A percentile compares a stretch with the other conserved stretches of the same genome.
phyloP scores from a whole-genome alignment of 64 coral and sea anemone genomes.

The Pocillopora damicornis region DNA sequence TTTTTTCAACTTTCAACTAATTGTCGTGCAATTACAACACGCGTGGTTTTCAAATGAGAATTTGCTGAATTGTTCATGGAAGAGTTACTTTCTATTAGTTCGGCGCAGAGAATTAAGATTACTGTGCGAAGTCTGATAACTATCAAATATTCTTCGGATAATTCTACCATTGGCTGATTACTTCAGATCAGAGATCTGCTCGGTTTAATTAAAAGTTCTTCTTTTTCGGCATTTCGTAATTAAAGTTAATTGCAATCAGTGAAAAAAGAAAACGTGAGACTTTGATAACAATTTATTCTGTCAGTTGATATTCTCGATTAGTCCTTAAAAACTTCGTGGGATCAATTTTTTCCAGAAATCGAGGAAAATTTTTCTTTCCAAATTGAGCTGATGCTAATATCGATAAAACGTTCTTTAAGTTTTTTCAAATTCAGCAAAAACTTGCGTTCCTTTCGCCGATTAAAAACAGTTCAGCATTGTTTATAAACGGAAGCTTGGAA shows the following conservation, averaged over 20 bases:
- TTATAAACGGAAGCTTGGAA: neutral
- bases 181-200: conserved; percentile 11
- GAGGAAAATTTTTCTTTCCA: neutral
- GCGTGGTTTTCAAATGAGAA: conserved; percentile 8
- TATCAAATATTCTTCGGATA: conserved; percentile 8
- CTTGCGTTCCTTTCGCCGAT: neutral
- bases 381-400: neutral
- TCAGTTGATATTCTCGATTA: neutral
- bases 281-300: conserved; percentile 16
- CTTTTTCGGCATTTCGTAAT: conserved; percentile 35
- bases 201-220: conserved; percentile 30
- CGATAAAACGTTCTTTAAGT: neutral
- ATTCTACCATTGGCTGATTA: conserved; percentile 11
- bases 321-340: neutral
- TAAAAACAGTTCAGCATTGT: neutral
- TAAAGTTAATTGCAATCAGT: conserved; percentile 28
- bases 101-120: neutral
- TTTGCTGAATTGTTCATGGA: neutral
- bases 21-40: conserved; percentile 2
- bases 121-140: neutral
- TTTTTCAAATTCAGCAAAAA: neutral
- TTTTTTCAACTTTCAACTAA: conserved; percentile 12
- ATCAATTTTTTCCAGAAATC: neutral
- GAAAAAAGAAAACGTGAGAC: conserved; percentile 5
- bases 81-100: conserved; percentile 5